Base-by-base conservation (phyloP, 2,113 vertebrate genomes). In the Neogale vison region DNA sequence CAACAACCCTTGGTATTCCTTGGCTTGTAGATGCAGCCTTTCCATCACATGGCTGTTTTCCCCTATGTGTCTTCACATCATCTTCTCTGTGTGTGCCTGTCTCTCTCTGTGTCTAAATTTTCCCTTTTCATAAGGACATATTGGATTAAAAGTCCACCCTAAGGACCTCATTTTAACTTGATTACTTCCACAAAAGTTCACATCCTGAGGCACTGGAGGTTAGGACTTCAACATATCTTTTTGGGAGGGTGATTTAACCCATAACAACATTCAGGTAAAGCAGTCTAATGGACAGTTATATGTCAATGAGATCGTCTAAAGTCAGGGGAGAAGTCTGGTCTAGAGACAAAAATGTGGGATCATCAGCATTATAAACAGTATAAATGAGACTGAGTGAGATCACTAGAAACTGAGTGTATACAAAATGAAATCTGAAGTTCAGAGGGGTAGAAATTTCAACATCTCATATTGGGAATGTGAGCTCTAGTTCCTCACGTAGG, bases 361-460 rank as follows among this genome's bases (percentile, higher is more conserved):
- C 39, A 24, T 74, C 63, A 81, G 14, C 13, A 34, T 80, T 67
- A 42, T 76, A 88, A 88, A 72, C 52, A 79, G 23, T 81, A 31
- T 63, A 86, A 90, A 84, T 52, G 47, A 95, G 79, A 47, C 61
- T 13, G 24, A 42, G 39, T 95, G 91, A 96, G 84, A 34, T 82
- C 92, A 96, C 69, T 42, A 55, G 45, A 84, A 93, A 95, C 34
- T 31, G n/a, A 96, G n/a, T n/a, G 36, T 89, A 90, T 88, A 90
- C 77, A 88, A 47, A 72, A 79, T 71, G 71, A 90, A 96, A 93
- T 94, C 55, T 69, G 55, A 95, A 97, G 55, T 63, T 90, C 55
- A 55, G 8, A 90, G 12, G 14, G 24, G 89, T 81, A 82, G n/a
- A 90, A 79, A 21, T 76, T 63, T 88, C 93, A 97, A n/a, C 57